Evolutionary conservation across 2,888 invertebrate genomes (phyloP).

Genomic region (Habrosyne pyritoides): DNA sequence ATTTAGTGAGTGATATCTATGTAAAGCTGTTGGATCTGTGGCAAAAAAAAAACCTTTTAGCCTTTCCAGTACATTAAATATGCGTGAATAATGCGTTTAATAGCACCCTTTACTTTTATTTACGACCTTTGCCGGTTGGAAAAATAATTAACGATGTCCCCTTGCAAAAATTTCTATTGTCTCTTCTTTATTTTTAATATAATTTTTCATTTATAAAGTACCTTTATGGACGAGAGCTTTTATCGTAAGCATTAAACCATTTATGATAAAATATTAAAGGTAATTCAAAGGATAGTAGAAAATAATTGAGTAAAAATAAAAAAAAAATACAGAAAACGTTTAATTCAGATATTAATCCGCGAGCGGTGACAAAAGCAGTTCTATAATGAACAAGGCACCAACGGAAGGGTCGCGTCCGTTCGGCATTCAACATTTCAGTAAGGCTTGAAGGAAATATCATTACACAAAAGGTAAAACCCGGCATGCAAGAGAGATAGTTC

Average conservation of each 20-base stretch:
- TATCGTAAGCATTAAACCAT: neutral
- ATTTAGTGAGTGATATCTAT: constrained; percentile 67
- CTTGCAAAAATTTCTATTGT: constrained; percentile 66
- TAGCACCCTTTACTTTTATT: constrained; percentile 81
- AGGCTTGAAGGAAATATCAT: constrained; percentile 67
- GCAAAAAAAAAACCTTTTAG: constrained; percentile 73
- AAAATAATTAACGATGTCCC: constrained; percentile 77
- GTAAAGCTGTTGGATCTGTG: constrained; percentile 73
- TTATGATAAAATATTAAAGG: neutral
- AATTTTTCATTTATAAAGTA: constrained; percentile 29
- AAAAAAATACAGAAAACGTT: constrained; percentile 11
- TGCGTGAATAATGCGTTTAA: constrained; percentile 81
- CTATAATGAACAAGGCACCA: constrained; percentile 47
- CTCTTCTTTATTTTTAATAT: constrained; percentile 60
- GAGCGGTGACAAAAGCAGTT: constrained; percentile 15
- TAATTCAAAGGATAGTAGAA: neutral
- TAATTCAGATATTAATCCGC: neutral
- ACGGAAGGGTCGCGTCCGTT: constrained; percentile 57
- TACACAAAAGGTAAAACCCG: constrained; percentile 66
- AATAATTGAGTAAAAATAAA: constrained; percentile 1
- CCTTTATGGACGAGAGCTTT: constrained; percentile 20
- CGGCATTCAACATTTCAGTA: constrained; percentile 62
- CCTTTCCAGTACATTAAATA: constrained; percentile 81
- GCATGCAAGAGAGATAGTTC: constrained; percentile 66
- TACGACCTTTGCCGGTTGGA: constrained; percentile 68